Evolutionary conservation across 2,888 invertebrate species (phyloP).

Genomic region (Netelia virgata): DNA sequence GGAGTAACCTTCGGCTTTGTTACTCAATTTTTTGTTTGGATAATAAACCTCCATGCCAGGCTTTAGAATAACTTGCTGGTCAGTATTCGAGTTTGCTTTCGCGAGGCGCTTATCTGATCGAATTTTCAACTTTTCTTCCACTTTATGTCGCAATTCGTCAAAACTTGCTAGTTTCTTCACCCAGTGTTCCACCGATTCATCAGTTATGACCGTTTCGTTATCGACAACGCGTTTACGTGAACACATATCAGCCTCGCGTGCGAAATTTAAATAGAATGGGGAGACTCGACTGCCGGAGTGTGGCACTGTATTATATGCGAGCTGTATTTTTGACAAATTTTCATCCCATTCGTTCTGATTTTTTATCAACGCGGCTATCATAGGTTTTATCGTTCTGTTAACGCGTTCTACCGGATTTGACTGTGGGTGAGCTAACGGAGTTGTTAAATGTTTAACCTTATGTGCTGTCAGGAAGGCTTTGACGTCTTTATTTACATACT

Average conservation of each 20-base stretch:
- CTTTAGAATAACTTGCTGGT: neutral
- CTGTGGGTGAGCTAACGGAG: neutral
- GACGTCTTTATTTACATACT: neutral
- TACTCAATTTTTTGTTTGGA: neutral
- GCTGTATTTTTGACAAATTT: neutral
- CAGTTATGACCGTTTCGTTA: neutral
- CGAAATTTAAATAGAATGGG: neutral
- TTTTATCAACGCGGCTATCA: neutral
- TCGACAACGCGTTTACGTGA: neutral
- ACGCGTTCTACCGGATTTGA: neutral
- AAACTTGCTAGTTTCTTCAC: slow-evolving; percentile 24
- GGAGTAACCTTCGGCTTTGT: slow-evolving; percentile 1
- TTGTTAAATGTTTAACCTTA: neutral
- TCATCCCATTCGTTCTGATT: neutral
- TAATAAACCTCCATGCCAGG: neutral
- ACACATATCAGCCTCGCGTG: neutral
- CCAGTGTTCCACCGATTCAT: neutral
- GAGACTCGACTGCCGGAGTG: neutral
- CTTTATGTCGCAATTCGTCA: slow-evolving; percentile 43
- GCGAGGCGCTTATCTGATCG: slow-evolving; percentile 33
- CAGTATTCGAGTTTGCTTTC: slow-evolving; percentile 15
- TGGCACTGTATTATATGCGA: neutral
- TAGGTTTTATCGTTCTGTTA: neutral
- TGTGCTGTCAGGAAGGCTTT: neutral
- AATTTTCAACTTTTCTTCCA: neutral